phyloP scores from a whole-genome alignment of 2,113 vertebrate genomes.

The Bolborhynchus lineola region DNA sequence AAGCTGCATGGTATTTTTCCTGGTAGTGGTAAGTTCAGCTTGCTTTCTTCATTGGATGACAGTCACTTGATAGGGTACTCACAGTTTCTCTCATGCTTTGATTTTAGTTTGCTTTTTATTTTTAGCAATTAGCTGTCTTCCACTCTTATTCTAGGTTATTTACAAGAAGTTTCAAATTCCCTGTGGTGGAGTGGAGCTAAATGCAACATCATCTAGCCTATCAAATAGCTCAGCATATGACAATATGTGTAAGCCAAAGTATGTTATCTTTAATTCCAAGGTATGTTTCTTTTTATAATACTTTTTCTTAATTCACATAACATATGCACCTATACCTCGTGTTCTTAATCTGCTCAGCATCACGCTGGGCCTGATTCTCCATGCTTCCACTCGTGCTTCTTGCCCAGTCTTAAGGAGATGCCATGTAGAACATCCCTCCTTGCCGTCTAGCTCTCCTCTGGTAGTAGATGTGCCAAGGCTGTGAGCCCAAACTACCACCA shows the following conservation, averaged over 20 bases:
- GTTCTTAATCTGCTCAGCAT: background rate
- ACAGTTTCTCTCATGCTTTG: background rate
- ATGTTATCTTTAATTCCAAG: slow-evolving; percentile 81
- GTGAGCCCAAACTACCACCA: background rate
- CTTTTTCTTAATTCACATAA: slow-evolving; percentile 35
- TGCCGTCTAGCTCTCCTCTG: background rate
- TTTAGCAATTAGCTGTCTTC: background rate
- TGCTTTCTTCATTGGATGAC: background rate
- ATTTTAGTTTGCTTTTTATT: background rate
- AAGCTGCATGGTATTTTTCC: slow-evolving; percentile 90
- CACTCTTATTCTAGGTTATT: slow-evolving; percentile 73
- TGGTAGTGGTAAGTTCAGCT: slow-evolving; percentile 87
- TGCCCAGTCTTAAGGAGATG: background rate
- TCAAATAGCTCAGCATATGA: slow-evolving; percentile 62
- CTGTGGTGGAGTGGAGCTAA: slow-evolving; percentile 40
- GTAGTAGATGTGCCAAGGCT: background rate
- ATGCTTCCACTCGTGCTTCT: background rate
- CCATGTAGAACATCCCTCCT: background rate
- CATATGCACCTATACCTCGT: background rate
- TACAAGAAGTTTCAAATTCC: slow-evolving; percentile 79
- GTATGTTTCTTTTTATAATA: slow-evolving; percentile 67
- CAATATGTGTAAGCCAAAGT: slow-evolving; percentile 73
- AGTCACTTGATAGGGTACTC: background rate
- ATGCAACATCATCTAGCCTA: slow-evolving; percentile 54
- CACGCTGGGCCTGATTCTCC: background rate